phyloP scores from a whole-genome alignment of 2,888 invertebrate species.

The Gastracanthus pulcherrimus region DNA sequence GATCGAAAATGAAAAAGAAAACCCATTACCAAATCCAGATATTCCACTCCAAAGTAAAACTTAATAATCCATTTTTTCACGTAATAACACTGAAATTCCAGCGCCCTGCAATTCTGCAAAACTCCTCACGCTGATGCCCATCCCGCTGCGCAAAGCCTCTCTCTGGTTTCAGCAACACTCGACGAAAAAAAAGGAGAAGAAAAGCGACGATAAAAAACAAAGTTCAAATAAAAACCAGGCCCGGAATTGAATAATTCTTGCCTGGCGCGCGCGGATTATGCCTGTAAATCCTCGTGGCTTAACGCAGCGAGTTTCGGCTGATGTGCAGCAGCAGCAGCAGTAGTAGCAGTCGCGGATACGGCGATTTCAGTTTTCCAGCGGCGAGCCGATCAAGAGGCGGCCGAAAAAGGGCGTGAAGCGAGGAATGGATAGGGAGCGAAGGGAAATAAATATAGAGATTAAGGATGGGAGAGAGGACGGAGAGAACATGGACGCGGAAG shows the following conservation, averaged over 20 bases:
- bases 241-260: slow-evolving; percentile 38
- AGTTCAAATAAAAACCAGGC: slow-evolving; percentile 2
- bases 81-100: not conserved
- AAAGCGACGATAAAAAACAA: not conserved
- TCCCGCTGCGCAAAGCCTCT: not conserved
- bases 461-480: not conserved
- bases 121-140: not conserved
- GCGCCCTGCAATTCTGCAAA: not conserved
- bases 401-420: not conserved
- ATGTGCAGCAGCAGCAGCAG: too few relatives aligned
- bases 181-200: not conserved
- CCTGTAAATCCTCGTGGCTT: slow-evolving; percentile 30
- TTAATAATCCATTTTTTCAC: too few relatives aligned
- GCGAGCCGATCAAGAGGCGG: not conserved
- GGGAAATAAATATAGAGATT: slow-evolving; percentile 1
- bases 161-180: not conserved
- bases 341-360: too few relatives aligned
- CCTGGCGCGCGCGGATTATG: slow-evolving; percentile 23
- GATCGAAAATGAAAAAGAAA: too few relatives aligned
- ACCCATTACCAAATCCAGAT: too few relatives aligned
- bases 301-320: slow-evolving; percentile 7
- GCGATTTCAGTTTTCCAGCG: slow-evolving; percentile 24
- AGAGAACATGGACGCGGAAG: too few relatives aligned
- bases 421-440: too few relatives aligned
- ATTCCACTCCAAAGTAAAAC: too few relatives aligned